phyloP scores from a whole-genome alignment of 2,113 vertebrate genomes.

The Clarias batrachus region DNA sequence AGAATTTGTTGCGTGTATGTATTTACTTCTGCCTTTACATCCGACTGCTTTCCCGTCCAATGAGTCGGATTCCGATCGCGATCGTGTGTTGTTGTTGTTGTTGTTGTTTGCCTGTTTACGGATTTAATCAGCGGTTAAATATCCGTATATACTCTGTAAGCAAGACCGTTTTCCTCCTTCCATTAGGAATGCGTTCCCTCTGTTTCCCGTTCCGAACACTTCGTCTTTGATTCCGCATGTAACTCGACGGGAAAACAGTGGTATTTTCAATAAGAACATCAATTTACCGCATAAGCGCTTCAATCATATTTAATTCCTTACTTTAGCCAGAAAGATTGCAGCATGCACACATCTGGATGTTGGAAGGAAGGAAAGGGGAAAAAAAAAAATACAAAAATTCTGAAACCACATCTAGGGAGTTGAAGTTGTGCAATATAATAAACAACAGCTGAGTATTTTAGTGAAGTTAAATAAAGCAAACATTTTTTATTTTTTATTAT shows the following conservation, averaged over 20 bases:
- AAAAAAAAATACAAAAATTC: no score
- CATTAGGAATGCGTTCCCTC: constrained; percentile 51
- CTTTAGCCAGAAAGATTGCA: constrained; percentile 28
- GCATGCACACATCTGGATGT: constrained; percentile 29
- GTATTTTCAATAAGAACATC: constrained; percentile 27
- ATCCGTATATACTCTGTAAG: constrained; percentile 52
- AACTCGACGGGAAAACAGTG: not conserved
- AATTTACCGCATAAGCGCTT: constrained; percentile 29
- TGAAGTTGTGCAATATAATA: constrained; percentile 27
- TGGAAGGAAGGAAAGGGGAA: not conserved
- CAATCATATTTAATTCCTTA: constrained; percentile 26
- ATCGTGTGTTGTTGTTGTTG: constrained; percentile 47
- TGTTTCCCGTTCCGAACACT: constrained; percentile 55
- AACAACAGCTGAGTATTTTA: constrained; percentile 35
- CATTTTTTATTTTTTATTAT: not conserved
- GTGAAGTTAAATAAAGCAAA: constrained; percentile 17
- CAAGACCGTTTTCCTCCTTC: constrained; percentile 44
- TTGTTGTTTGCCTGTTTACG: constrained; percentile 51
- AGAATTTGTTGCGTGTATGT: constrained; percentile 4
- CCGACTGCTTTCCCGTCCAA: not conserved
- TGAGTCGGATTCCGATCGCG: not conserved
- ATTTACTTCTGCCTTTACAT: not conserved
- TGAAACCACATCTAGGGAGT: constrained; percentile 29
- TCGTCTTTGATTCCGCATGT: constrained; percentile 45
- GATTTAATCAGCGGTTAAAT: constrained; percentile 62